Percentiles rank a stretch among this genome's conserved stretches.
Evolutionary conservation across 2,888 invertebrate genomes (phyloP).

Genomic region (Hyalella azteca): DNA sequence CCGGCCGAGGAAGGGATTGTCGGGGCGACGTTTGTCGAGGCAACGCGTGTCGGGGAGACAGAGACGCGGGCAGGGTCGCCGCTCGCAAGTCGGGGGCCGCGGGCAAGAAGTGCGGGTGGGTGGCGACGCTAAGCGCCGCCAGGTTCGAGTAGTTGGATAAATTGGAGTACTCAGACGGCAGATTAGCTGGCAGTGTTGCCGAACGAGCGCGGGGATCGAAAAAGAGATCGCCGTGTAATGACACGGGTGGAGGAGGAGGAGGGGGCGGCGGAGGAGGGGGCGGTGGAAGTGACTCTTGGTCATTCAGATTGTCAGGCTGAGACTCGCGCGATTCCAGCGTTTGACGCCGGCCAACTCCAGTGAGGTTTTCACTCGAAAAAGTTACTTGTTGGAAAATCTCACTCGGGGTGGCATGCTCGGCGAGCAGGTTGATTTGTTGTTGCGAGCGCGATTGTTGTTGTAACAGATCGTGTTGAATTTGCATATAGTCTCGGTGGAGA

Average conservation of each 20-base stretch:
- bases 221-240: not conserved
- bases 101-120: not conserved
- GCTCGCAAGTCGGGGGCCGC: not conserved
- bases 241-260: slow-evolving; percentile 33
- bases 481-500: slow-evolving; percentile 26
- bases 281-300: slow-evolving; percentile 26
- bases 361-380: slow-evolving; percentile 20
- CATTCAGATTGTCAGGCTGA: not conserved
- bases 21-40: not conserved
- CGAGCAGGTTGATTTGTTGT: slow-evolving; percentile 15
- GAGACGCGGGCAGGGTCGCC: not conserved
- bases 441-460: slow-evolving; percentile 35
- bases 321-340: not conserved
- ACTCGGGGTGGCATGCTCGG: not conserved
- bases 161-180: slow-evolving; percentile 14
- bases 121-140: not conserved
- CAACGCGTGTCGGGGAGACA: slow-evolving; percentile 9
- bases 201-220: not conserved
- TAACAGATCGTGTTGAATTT: slow-evolving; percentile 35
- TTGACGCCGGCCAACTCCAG: not conserved
- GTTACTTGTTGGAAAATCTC: slow-evolving; percentile 27
- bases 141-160: slow-evolving; percentile 6
- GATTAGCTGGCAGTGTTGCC: slow-evolving; percentile 15
- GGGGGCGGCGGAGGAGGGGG: slow-evolving; percentile 28
- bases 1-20: slow-evolving; percentile 16